phyloP scores from a whole-genome alignment of 2,797 vertebrate genomes.

The Phoebastria nigripes region DNA sequence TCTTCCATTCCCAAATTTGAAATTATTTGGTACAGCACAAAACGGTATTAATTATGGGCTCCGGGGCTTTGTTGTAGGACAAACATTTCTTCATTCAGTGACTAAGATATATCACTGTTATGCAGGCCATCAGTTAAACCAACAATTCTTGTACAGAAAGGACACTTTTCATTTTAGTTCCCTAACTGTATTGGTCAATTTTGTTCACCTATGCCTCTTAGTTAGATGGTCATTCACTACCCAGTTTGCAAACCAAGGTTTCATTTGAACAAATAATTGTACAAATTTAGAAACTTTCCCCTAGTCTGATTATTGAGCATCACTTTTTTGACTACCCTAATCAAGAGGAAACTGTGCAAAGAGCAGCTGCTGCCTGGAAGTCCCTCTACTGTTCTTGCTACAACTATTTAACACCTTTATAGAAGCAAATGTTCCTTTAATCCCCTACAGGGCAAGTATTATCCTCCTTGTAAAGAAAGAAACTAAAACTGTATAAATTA shows the following conservation, averaged over 20 bases:
- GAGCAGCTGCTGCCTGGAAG: neutral
- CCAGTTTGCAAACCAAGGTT: neutral
- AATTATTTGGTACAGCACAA: neutral
- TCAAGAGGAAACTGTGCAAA: neutral
- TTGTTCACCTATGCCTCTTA: neutral
- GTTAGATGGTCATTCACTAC: neutral
- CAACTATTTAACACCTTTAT: neutral
- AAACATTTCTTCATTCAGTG: neutral
- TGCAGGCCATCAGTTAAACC: neutral
- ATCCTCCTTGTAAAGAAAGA: neutral
- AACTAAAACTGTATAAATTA: neutral
- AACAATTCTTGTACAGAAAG: neutral
- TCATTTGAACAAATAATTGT: neutral
- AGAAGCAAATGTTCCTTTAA: neutral
- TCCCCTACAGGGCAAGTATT: neutral
- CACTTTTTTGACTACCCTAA: neutral
- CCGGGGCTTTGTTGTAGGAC: neutral
- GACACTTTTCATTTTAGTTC: neutral
- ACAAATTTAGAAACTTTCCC: neutral
- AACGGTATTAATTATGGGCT: neutral
- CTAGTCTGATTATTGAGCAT: neutral
- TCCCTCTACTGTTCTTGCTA: neutral
- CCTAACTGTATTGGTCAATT: fast-evolving
- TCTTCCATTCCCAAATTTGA: neutral
- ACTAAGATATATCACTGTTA: neutral